A percentile compares a stretch with the other conserved stretches of the same genome.
Evolutionary conservation across 2,797 vertebrate species (phyloP).

Genomic region (Chiloscyllium punctatum): DNA sequence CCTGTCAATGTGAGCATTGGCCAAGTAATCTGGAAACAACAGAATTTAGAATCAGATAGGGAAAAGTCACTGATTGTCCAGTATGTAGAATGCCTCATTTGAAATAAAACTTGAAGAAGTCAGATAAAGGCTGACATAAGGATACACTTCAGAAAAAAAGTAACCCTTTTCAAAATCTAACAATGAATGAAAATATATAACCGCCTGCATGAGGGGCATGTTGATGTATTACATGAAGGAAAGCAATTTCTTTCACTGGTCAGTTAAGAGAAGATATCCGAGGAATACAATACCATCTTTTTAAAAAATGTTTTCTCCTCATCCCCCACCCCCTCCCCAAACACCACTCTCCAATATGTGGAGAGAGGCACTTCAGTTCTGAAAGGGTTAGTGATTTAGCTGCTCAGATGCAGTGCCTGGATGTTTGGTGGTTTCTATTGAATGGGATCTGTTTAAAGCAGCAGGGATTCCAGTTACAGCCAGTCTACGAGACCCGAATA

Average conservation of each 20-base stretch:
- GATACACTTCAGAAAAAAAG: not conserved
- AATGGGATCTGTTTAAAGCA: conserved; percentile 37
- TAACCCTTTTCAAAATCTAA: not conserved
- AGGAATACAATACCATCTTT: not conserved
- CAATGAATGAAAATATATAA: not conserved
- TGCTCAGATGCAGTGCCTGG: conserved; percentile 31
- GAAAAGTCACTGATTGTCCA: not conserved
- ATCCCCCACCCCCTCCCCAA: too few relatives aligned
- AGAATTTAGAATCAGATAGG: not conserved
- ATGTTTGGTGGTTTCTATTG: conserved; percentile 35
- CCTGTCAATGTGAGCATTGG: not conserved
- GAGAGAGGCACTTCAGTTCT: not conserved
- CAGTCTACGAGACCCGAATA: conserved; percentile 36
- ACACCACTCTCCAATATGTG: not conserved
- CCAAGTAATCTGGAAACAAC: not conserved
- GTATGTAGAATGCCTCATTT: not conserved
- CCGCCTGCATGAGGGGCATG: not conserved
- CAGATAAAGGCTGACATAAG: not conserved
- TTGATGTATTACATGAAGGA: not conserved
- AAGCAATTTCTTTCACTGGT: not conserved
- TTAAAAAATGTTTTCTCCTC: not conserved
- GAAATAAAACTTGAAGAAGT: not conserved
- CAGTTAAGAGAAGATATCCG: too few relatives aligned
- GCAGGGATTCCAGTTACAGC: conserved; percentile 36
- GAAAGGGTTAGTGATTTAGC: conserved; percentile 32